Conservation (phyloP, 2,797 vertebrate species). For the Atherinosoma microstoma region DNA sequence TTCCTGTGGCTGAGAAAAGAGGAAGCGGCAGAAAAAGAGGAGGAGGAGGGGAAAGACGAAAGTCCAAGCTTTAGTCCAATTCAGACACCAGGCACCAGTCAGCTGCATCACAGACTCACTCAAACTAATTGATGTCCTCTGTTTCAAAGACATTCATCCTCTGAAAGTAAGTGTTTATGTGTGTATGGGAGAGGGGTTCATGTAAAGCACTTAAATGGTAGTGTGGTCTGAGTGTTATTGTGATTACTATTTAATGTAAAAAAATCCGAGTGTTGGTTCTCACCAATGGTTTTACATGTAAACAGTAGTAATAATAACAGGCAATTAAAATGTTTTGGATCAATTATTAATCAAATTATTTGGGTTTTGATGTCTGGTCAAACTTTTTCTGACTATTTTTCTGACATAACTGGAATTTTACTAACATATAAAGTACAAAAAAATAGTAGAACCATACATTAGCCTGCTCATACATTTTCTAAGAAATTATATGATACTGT, state of each 20-base stretch:
- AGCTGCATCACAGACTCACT: conserved; percentile 53
- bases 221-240: conserved; percentile 5
- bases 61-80: conserved; percentile 68
- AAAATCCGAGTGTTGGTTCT: not conserved
- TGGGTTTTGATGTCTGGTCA: not conserved
- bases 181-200: conserved; percentile 5
- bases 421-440: not conserved
- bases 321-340: not conserved
- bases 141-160: conserved; percentile 49
- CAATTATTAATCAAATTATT: not conserved
- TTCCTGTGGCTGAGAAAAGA: conserved; percentile 74
- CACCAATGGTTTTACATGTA: not conserved
- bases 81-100: conserved; percentile 66
- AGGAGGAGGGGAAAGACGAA: conserved; percentile 60
- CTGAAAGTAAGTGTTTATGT: conserved; percentile 27
- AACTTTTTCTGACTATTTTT: no score
- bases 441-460: not conserved
- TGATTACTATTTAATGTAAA: conserved; percentile 14
- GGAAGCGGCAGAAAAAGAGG: conserved; percentile 50
- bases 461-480: not conserved
- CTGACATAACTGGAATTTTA: not conserved
- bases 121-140: conserved; percentile 53
- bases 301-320: not conserved
- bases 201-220: conserved; percentile 19
- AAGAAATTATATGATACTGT: not conserved